Evolutionary conservation across 2,888 invertebrate species (phyloP).

Genomic region (Drosophila niveifrons): DNA sequence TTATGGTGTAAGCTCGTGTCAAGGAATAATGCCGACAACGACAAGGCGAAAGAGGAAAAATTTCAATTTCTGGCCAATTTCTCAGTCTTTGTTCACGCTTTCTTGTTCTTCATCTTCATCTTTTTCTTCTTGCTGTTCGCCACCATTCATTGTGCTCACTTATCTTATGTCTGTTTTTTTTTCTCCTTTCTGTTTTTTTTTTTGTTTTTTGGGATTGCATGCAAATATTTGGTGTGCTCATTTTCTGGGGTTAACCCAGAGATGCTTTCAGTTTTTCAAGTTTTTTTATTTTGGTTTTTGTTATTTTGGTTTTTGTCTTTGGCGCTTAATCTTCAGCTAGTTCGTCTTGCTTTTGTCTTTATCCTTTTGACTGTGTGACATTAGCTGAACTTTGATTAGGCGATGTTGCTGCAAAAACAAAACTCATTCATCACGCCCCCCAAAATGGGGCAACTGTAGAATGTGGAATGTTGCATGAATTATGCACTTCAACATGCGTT

Average conservation of each 20-base stretch:
- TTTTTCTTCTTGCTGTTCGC: conserved; percentile 9
- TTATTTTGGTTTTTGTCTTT: conserved; percentile 4
- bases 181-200: not conserved
- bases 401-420: conserved; percentile 24
- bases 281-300: too few species aligned
- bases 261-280: conserved; percentile 1
- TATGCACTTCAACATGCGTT: conserved; percentile 64
- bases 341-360: conserved; percentile 32
- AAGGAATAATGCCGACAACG: conserved; percentile 5
- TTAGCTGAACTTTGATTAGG: conserved; percentile 63
- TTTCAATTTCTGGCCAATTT: conserved; percentile 23
- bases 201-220: conserved; percentile 29
- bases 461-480: conserved; percentile 52
- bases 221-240: conserved; percentile 51
- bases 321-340: conserved; percentile 39
- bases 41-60: conserved; percentile 1
- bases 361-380: conserved; percentile 37
- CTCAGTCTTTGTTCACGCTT: conserved; percentile 29
- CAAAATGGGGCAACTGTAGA: conserved; percentile 41
- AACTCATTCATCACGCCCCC: conserved; percentile 58
- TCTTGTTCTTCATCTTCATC: conserved; percentile 10
- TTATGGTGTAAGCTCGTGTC: conserved; percentile 18
- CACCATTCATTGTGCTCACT: conserved; percentile 18
- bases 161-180: not conserved
- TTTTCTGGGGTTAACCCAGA: conserved; percentile 33